phyloP scores from a whole-genome alignment of 2,888 invertebrate genomes.

The Philhelius pedissequus region DNA sequence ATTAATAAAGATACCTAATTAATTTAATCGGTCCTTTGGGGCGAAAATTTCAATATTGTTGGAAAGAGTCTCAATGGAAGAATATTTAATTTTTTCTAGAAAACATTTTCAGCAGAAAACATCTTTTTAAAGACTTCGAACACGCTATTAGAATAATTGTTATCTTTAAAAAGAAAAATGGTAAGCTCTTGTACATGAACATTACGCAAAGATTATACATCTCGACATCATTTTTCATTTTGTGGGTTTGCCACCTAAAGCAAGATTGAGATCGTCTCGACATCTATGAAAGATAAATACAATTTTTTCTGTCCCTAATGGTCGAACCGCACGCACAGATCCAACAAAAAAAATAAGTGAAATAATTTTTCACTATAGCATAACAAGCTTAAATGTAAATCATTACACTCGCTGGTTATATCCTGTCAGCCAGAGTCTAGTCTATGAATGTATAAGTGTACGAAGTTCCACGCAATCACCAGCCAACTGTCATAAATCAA shows the following conservation, averaged over 20 bases:
- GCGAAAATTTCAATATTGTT: not conserved
- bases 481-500: conserved; percentile 26
- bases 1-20: not conserved
- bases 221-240: conserved; percentile 26
- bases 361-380: conserved; percentile 2
- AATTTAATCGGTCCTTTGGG: not conserved
- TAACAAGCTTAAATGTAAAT: conserved; percentile 16
- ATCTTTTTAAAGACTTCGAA: conserved; percentile 2
- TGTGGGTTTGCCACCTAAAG: not conserved
- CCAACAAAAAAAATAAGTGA: not conserved
- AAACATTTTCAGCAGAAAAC: not conserved
- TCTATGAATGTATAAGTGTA: not conserved
- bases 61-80: not conserved
- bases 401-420: not conserved
- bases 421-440: conserved; percentile 2
- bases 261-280: conserved; percentile 4
- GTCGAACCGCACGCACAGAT: conserved; percentile 6
- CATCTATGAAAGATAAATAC: conserved; percentile 39
- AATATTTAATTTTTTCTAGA: not conserved
- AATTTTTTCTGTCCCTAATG: conserved; percentile 18
- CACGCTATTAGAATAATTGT: not conserved
- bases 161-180: not conserved
- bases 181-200: conserved; percentile 5
- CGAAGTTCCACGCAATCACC: conserved; percentile 5
- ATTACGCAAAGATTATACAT: conserved; percentile 22